Evolutionary conservation across 30 jellyfish, hydroid and myxozoan species (phyloP).

Genomic region (Chironex yamaguchii): DNA sequence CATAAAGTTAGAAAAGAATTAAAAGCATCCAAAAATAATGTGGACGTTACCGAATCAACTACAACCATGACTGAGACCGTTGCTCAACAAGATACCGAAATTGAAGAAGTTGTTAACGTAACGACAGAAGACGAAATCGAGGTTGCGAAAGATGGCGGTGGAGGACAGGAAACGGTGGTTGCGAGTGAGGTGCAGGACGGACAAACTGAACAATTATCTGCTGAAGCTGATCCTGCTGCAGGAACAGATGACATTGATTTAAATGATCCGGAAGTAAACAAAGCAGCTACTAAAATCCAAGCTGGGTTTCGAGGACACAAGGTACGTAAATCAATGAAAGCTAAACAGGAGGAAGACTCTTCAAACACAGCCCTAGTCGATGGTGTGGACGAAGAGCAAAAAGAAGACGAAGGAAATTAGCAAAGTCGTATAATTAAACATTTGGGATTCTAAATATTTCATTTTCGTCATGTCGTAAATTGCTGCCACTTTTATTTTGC

Average conservation of each 20-base stretch:
- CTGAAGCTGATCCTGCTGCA: background rate
- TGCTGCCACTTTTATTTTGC: no score
- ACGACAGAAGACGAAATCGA: background rate
- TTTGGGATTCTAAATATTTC: no score
- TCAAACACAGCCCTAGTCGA: no score
- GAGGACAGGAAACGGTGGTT: conserved; percentile 22
- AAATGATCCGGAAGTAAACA: conserved; percentile 39
- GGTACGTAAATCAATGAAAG: conserved; percentile 49
- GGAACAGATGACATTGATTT: conserved; percentile 3
- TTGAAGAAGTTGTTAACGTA: background rate
- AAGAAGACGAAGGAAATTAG: no score
- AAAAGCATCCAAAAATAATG: conserved; percentile 22
- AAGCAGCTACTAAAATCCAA: conserved; percentile 78
- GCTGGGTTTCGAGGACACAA: conserved; percentile 77
- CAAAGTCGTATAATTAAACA: no score
- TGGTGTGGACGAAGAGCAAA: no score
- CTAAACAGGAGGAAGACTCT: background rate
- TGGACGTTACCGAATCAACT: background rate
- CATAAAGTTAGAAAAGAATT: conserved; percentile 67
- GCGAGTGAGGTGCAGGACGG: background rate
- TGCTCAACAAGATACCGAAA: background rate
- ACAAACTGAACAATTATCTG: no score
- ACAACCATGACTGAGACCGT: background rate
- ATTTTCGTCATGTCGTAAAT: no score
- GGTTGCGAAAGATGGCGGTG: background rate